These are phyloP conservation scores for Rhegmatorhina hoffmannsi DNA, from an alignment of 2,113 vertebrate genomes.

Conservation along the genomic window DNA sequence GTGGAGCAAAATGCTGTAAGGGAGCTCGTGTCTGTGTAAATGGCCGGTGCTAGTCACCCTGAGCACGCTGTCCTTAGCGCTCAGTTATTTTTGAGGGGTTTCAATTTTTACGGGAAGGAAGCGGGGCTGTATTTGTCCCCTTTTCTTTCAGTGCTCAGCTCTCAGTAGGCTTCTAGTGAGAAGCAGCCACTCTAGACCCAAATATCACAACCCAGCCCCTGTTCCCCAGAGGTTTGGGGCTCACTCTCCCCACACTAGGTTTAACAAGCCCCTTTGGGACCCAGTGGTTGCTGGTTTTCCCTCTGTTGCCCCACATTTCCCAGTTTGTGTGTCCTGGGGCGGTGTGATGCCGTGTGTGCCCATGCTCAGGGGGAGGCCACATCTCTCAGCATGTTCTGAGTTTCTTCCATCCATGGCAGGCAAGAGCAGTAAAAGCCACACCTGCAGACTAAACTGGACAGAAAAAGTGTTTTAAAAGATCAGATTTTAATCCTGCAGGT, in stretches of 20 bases:
- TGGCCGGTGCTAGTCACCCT: neutral
- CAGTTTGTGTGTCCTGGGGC: accelerated
- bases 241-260: neutral
- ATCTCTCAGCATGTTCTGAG: neutral
- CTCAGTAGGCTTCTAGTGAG: neutral
- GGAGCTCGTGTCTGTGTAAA: slow-evolving; percentile 15
- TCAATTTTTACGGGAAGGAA: neutral
- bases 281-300: neutral
- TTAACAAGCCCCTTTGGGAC: neutral
- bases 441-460: neutral
- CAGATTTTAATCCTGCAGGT: neutral
- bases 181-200: neutral
- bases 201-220: neutral
- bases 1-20: neutral
- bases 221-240: accelerated
- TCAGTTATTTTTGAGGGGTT: neutral
- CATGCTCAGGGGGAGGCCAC: accelerated
- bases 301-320: neutral
- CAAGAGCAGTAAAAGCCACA: neutral
- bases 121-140: neutral
- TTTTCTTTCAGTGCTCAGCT: neutral
- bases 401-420: neutral
- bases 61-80: neutral
- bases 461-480: neutral
- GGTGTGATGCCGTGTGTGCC: accelerated